Evolutionary conservation across 2,113 vertebrate species (phyloP), one percentile per base, ranked within the genome.

Genomic region (Pseudorasbora parva): DNA sequence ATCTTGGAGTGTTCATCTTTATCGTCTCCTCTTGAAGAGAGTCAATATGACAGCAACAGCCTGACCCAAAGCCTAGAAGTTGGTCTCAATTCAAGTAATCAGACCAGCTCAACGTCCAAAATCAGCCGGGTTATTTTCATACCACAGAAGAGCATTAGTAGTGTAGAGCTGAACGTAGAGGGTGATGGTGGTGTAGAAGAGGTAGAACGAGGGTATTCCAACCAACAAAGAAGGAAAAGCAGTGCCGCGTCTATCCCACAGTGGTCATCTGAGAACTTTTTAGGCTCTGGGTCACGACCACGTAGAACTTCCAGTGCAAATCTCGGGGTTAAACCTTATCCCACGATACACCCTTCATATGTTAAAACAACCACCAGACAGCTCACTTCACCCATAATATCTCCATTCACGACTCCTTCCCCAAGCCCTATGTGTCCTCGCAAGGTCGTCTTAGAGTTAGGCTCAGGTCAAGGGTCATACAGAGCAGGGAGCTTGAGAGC

Each of bases 351-450:
- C 33, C 95, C 97, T 1, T 97, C 96, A 59, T 99, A 98, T 75
- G 95, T 99, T 83, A 98, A 96, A 93, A 99, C 97, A 75, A 99
- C 97, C 85, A 98, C 97, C n/a, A 94, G 97, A 85, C 97, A 99
- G 89, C 94, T 98, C 87, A 97, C 95, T 82, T 97, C 97, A 78
- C 96, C 96, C 12, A 93, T 93, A 8, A 92, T 92, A 43, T 96
- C 95, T 5, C 93, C 94, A 17, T 91, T 88, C 1, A 87, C 90
- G 2, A 97, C 97, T 56, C 97, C 97, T 0, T 90, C 91, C 2
- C 95, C 95, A 81, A 98, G 96, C 82, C 97, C 97, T 0, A 82
- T 92, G 66, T 90, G 94, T 54, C 92, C 92, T 49, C 92, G 96
- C 77, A 95, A 92, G 78, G 92, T 86, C 0, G 94, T 93, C 49